Evolutionary conservation across 92 coral and sea anemone genomes (phyloP), one percentile per base, ranked within the genome.

Genomic region (Phenganax marumi): DNA sequence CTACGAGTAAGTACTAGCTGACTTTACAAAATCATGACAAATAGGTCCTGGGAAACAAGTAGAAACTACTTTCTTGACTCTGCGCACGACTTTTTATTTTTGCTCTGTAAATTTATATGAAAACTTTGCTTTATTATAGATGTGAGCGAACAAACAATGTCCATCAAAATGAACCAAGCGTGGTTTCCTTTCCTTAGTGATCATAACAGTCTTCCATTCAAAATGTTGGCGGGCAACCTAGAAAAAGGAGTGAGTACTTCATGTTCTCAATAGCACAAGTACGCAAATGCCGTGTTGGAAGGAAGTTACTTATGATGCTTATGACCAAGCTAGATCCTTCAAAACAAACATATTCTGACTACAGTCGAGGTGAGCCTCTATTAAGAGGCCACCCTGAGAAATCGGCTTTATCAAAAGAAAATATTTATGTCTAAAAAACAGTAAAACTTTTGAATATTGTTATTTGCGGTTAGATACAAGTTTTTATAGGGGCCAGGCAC

Each of bases 181-280:
- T 95, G 98, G 98, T 91, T 90, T 86, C 85, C 92, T 76, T 86
- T 87, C 90, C 92, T 91, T 58, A 89, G 93, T 89, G 92, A 92
- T 88, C 85, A 87, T 52, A 84, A 79, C 81, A 85, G 86, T 68
- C 57, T 81, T 25, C 80, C 54, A 48, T 85, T 89, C 7, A 88
- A 91, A 71, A 57, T 47, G 74, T 70, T 91, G 46, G 81, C 85
- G 50, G 81, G 85, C 18, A 85, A 85, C 85, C 86, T 94, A 50
- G 90, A 90, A 56, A 73, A 81, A 82, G 72, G 89, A 53, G 98
- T 91, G 54, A 91, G 93, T 86, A 87, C 6, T 18, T 21, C 51
- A 16, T 18, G 13, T 51, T 19, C 17, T 7, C n/a, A n/a, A n/a
- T n/a, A n/a, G n/a, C n/a, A 51, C 7, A 10, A 25, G 23, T 19